Percentiles rank a stretch among this genome's conserved stretches.
phyloP scores from a whole-genome alignment of 2,888 invertebrate genomes.

The Cantharis lateralis region DNA sequence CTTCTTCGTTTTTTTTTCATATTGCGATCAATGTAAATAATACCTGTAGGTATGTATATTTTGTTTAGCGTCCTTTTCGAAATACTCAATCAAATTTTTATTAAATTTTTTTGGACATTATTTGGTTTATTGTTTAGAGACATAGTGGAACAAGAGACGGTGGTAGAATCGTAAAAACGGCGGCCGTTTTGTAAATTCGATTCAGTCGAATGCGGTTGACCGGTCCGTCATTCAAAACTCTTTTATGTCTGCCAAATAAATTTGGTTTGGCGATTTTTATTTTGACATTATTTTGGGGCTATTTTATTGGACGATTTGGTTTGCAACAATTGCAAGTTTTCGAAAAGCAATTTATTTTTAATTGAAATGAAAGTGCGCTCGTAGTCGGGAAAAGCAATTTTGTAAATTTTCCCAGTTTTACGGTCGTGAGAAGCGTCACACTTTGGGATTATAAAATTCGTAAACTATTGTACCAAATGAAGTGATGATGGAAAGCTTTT shows the following conservation, averaged over 20 bases:
- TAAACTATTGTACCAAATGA: conserved; percentile 7
- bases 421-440: conserved; percentile 34
- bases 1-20: background rate
- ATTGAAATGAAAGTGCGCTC: background rate
- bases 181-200: conserved; percentile 35
- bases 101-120: background rate
- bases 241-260: conserved; percentile 22
- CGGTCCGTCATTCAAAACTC: conserved; percentile 21
- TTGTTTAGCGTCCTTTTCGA: too few relatives aligned
- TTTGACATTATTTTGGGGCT: background rate
- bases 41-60: too few relatives aligned
- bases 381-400: conserved; percentile 8
- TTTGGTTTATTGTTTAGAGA: conserved; percentile 19
- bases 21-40: background rate
- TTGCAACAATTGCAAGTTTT: background rate
- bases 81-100: background rate
- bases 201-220: conserved; percentile 30
- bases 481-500: conserved; percentile 12
- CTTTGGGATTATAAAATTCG: conserved; percentile 30
- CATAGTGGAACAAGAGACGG: conserved; percentile 21
- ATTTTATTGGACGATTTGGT: background rate
- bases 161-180: conserved; percentile 32
- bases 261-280: background rate
- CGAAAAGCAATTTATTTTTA: background rate
- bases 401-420: conserved; percentile 25